Evolutionary conservation across 2,113 vertebrate genomes (phyloP), one percentile per base, ranked within the genome.

Genomic region (Mionectes macconnelli): DNA sequence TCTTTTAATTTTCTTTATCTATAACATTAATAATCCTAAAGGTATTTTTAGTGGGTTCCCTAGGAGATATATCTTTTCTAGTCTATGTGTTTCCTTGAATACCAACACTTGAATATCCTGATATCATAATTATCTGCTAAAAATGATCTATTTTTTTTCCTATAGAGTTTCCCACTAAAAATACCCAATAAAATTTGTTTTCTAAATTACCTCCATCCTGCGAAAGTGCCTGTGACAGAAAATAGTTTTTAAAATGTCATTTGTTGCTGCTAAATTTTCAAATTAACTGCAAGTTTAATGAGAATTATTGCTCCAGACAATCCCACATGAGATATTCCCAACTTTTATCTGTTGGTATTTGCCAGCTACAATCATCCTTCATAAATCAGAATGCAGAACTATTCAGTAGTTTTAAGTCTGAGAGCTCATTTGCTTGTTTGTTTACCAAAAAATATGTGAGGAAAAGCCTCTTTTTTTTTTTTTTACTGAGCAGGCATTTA

Each of bases 1-100:
- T 94, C 82, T 93, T 94, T 92, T 91, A 89, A 84, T 96, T 96
- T 94, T 79, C 91, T 94, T 95, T 95, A 94, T 89, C 91, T 94
- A 76, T 89, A 95, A 82, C 16, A 5, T 94, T 95, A 94, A 95
- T 96, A 96, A 94, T 83, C 91, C 67, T 94, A 89, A 82, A 79
- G 53, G 81, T 91, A 94, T 92, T 91, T 94, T 92, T 94, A 96
- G 91, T 87, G 80, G 49, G 91, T 96, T 95, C 93, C 87, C 84
- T 87, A 93, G 89, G 89, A 97, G 84, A 94, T 94, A 31, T 45
- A 79, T 87, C 53, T 82, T 68, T 89, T 89, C 70, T 55, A 94
- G 74, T 59, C 87, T 75, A n/a, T 66, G 64, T 63, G 62, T 94
- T 96, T 95, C 91, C 95, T 91, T 83, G 87, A 89, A 96, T 93